Evolutionary conservation across 2,888 invertebrate species (phyloP), one percentile per base, ranked within the genome.

Genomic region (Hirtodrosophila alboralis): DNA sequence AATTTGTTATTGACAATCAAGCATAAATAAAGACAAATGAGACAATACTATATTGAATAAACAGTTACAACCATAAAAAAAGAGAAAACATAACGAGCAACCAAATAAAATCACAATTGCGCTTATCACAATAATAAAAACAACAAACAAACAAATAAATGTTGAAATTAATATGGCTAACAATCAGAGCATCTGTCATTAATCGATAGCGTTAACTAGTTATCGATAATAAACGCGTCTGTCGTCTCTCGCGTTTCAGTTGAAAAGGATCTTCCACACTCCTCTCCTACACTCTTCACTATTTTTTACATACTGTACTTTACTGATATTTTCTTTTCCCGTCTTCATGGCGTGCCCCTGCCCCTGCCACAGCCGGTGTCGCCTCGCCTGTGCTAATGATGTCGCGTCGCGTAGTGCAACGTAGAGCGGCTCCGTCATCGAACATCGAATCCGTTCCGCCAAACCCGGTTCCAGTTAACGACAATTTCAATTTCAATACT

Each of bases 351-450:
- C 58, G 63, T 59, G 71, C 59, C 64, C 67, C 56, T 62, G 70
- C 71, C n/a, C n/a, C n/a, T n/a, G n/a, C n/a, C n/a, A n/a, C n/a
- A n/a, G n/a, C n/a, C n/a, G n/a, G n/a, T n/a, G n/a, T n/a, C n/a
- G n/a, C n/a, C n/a, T n/a, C 70, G 75, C 61, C 70, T 45, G 47
- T 65, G 84, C 79, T 80, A 80, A 80, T 80, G 86, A 80, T 80
- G 79, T 80, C 86, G 79, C 79, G 79, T 66, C 84, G 57, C 52
- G 62, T 48, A 38, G 34, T 57, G 51, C 65, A 51, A 18, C 49
- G 34, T 27, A 34, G 14, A 34, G 37, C 64, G 37, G 53, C 51
- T 31, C 26, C 43, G 45, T 21, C 54, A 33, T 37, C 52, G 34
- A 16, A 40, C 18, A 77, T 64, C 76, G 62, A 74, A 69, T 78